Conservation (phyloP, 2,113 vertebrate genomes). For the Bombycilla garrulus region DNA sequence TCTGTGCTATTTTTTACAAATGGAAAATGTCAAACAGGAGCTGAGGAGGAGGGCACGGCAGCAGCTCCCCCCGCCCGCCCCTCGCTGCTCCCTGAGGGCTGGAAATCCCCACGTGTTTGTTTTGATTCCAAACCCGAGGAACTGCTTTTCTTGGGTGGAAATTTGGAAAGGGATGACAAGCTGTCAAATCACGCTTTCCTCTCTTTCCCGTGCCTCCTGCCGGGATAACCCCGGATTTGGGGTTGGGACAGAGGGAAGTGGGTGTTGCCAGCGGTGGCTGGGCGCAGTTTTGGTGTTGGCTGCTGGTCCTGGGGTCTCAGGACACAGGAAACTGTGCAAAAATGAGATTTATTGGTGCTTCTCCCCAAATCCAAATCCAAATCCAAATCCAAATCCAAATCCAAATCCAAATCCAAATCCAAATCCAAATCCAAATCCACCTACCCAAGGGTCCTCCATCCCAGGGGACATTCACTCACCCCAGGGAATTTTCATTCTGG, state of each 20-base stretch:
- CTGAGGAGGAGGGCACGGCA: not conserved
- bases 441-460: not conserved
- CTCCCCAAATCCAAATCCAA: not conserved
- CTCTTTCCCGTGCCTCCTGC: not conserved
- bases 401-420: too few relatives aligned
- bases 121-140: not conserved
- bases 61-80: not conserved
- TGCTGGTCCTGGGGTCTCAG: not conserved
- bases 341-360: not conserved
- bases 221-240: not conserved
- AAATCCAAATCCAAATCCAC: too few relatives aligned
- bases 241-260: not conserved
- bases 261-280: rapidly evolving
- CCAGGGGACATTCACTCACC: rapidly evolving
- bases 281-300: not conserved
- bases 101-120: not conserved
- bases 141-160: not conserved
- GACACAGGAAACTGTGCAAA: rapidly evolving
- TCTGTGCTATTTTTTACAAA: not conserved
- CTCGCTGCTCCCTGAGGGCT: not conserved
- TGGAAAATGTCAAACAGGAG: not conserved
- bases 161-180: not conserved
- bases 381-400: too few relatives aligned
- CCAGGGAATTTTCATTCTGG: rapidly evolving
- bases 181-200: not conserved